Percentiles rank a stretch among this genome's conserved stretches.
Conservation (phyloP, 2,888 invertebrate genomes). For the Lithosia quadra region DNA sequence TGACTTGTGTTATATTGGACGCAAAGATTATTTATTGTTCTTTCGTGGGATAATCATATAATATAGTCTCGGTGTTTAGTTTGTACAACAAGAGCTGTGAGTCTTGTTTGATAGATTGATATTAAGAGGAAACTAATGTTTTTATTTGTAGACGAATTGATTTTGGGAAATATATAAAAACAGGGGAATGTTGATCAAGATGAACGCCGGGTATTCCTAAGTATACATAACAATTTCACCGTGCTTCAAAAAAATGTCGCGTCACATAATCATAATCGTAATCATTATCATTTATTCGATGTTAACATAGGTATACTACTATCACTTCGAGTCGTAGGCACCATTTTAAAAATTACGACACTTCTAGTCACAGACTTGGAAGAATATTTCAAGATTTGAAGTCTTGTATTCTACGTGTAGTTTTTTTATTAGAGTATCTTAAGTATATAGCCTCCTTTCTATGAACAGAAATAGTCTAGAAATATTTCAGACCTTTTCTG, state of each 20-base stretch:
- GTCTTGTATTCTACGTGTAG: no score
- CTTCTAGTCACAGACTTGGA: not conserved
- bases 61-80: conserved; percentile 43
- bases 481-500: no score
- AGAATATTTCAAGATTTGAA: not conserved
- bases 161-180: not conserved
- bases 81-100: conserved; percentile 35
- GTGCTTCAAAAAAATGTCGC: not conserved
- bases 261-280: no score
- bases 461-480: no score
- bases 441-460: no score
- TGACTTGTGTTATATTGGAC: conserved; percentile 47
- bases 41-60: conserved; percentile 53
- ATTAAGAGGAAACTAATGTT: conserved; percentile 35
- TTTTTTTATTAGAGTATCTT: no score
- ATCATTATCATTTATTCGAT: no score
- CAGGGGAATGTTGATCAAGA: not conserved
- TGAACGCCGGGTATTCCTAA: not conserved
- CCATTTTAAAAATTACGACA: not conserved
- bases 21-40: conserved; percentile 64
- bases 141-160: conserved; percentile 16
- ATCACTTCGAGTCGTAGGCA: no score
- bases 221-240: not conserved
- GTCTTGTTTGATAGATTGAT: conserved; percentile 43
- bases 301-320: no score